Conservation (phyloP, 2,113 vertebrate genomes). For the Stigmatopora argus region DNA sequence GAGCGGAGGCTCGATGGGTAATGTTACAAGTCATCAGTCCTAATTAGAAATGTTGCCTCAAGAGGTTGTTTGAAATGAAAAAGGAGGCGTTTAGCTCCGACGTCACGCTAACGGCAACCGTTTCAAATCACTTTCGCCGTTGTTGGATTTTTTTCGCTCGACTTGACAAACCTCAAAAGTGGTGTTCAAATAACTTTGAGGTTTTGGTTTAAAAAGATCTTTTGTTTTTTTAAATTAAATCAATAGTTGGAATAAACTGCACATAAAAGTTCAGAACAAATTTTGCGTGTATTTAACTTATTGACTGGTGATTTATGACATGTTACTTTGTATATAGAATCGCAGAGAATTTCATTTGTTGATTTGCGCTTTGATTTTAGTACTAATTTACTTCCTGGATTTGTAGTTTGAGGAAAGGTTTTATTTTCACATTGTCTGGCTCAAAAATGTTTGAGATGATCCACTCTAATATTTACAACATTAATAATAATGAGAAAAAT, state of each 20-base stretch:
- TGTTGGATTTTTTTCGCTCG: not conserved
- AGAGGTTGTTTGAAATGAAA: not conserved
- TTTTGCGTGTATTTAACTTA: no score
- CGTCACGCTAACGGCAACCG: slow-evolving; percentile 10
- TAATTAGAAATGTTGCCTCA: slow-evolving; percentile 5
- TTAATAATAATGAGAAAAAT: not conserved
- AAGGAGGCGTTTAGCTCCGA: not conserved
- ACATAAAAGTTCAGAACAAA: no score
- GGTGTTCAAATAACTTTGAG: not conserved
- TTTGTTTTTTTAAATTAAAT: not conserved
- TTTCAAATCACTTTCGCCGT: slow-evolving; percentile 11
- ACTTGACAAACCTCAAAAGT: not conserved
- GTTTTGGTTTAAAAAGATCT: not conserved
- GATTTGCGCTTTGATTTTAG: no score
- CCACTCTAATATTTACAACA: not conserved
- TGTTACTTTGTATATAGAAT: no score
- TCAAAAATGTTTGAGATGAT: not conserved
- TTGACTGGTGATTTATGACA: no score
- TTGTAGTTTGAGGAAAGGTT: not conserved
- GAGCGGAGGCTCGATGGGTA: slow-evolving; percentile 29
- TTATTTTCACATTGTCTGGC: not conserved
- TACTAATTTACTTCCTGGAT: no score
- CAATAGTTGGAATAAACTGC: not conserved
- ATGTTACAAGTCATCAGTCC: slow-evolving; percentile 1
- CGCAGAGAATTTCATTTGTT: no score